phyloP scores from a whole-genome alignment of 2,888 invertebrate genomes.

The Eupithecia exiguata region DNA sequence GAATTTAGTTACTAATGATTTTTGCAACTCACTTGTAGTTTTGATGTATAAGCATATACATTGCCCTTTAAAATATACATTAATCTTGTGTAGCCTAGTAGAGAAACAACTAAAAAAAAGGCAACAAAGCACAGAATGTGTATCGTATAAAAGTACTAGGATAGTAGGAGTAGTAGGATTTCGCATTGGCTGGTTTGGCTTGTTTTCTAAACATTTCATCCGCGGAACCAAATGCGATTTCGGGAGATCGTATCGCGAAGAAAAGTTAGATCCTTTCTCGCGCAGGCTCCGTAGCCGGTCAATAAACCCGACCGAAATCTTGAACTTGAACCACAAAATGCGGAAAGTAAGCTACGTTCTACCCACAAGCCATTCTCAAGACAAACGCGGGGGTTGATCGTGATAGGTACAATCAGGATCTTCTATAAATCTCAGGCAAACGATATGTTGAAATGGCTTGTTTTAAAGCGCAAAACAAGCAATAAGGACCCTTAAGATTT shows the following conservation, averaged over 20 bases:
- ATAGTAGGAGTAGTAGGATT: no score
- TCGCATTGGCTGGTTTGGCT: constrained; percentile 13
- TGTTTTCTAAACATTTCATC: constrained; percentile 32
- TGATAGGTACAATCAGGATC: constrained; percentile 40
- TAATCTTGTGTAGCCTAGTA: no score
- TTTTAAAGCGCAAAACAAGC: constrained; percentile 18
- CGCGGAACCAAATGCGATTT: constrained; percentile 42
- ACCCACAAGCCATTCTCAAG: constrained; percentile 52
- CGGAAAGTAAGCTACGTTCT: constrained; percentile 50
- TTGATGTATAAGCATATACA: no score
- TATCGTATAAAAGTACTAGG: no score
- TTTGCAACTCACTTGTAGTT: no score
- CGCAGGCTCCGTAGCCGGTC: constrained; percentile 72
- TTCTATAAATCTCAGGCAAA: constrained; percentile 45
- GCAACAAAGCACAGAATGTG: no score
- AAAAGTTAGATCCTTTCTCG: constrained; percentile 55
- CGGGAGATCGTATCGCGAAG: constrained; percentile 43
- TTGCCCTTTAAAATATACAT: no score
- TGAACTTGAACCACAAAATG: constrained; percentile 77
- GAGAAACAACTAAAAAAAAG: no score
- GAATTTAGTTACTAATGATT: no score
- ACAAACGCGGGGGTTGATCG: constrained; percentile 50
- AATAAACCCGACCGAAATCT: constrained; percentile 71
- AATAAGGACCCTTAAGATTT: constrained; percentile 15
- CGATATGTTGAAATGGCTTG: constrained; percentile 41